A percentile compares a stretch with the other conserved stretches of the same genome.
Conservation (phyloP, 2,797 vertebrate genomes). For the Xiphophorus birchmanni region DNA sequence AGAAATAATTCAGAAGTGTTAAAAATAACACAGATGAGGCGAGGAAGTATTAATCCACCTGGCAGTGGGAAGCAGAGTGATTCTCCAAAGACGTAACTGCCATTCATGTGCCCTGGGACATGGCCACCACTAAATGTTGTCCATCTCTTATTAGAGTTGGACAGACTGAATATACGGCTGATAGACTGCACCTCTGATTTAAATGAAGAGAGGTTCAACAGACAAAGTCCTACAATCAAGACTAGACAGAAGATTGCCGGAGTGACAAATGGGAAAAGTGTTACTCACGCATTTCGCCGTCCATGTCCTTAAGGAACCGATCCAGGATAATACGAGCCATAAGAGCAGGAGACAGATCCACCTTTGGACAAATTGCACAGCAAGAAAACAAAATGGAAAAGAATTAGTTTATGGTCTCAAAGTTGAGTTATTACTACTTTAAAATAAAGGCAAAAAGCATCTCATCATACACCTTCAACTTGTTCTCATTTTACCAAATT, state of each 20-base stretch:
- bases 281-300: constrained; percentile 87
- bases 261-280: constrained; percentile 58
- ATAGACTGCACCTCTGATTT: constrained; percentile 58
- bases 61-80: constrained; percentile 82
- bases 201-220: constrained; percentile 56
- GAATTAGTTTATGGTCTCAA: constrained; percentile 1
- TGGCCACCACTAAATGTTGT: constrained; percentile 76
- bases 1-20: constrained; percentile 66
- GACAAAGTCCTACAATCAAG: constrained; percentile 72
- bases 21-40: constrained; percentile 82
- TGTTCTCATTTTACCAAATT: background rate
- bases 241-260: constrained; percentile 55
- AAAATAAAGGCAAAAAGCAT: constrained; percentile 12
- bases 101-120: constrained; percentile 81
- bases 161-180: constrained; percentile 70
- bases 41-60: constrained; percentile 79
- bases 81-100: constrained; percentile 83
- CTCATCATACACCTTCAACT: background rate
- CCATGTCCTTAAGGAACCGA: constrained; percentile 88
- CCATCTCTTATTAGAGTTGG: constrained; percentile 79
- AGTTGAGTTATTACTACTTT: constrained; percentile 34
- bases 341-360: constrained; percentile 93
- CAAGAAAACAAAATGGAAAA: background rate
- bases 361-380: constrained; percentile 75
- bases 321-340: constrained; percentile 95